phyloP scores from a whole-genome alignment of 2,113 vertebrate species.

The Crotalus tigris region DNA sequence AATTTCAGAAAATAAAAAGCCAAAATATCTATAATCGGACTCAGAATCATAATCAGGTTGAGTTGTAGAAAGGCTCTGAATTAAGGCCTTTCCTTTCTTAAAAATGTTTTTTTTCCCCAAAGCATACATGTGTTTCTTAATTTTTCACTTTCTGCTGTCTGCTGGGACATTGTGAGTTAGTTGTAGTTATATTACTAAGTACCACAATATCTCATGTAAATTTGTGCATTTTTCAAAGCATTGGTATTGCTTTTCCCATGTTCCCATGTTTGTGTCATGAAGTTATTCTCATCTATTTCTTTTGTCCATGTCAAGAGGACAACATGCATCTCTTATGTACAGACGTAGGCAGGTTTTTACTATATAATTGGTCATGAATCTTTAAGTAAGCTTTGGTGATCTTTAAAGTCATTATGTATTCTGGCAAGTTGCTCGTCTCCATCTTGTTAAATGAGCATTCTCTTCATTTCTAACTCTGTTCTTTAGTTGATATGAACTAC shows the following conservation, averaged over 20 bases:
- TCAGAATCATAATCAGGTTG: not conserved
- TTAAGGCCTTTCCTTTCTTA: not conserved
- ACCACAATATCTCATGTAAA: not conserved
- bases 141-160: not conserved
- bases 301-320: not conserved
- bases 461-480: not conserved
- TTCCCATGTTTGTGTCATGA: not conserved
- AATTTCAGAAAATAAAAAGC: not conserved
- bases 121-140: not conserved
- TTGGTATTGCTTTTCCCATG: not conserved
- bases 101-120: not conserved
- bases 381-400: not conserved
- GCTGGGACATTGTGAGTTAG: not conserved
- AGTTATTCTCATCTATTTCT: not conserved
- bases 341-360: not conserved
- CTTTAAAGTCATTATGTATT: not conserved
- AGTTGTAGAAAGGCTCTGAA: not conserved
- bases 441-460: not conserved
- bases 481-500: not conserved
- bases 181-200: not conserved
- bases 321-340: not conserved
- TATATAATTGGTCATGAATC: not conserved
- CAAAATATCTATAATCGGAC: rapidly evolving
- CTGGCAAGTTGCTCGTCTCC: not conserved
- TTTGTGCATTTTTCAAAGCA: not conserved